These are phyloP conservation scores for Branchinecta lynchi DNA, from an alignment of 1,140 invertebrate species.

Conservation along the genomic window DNA sequence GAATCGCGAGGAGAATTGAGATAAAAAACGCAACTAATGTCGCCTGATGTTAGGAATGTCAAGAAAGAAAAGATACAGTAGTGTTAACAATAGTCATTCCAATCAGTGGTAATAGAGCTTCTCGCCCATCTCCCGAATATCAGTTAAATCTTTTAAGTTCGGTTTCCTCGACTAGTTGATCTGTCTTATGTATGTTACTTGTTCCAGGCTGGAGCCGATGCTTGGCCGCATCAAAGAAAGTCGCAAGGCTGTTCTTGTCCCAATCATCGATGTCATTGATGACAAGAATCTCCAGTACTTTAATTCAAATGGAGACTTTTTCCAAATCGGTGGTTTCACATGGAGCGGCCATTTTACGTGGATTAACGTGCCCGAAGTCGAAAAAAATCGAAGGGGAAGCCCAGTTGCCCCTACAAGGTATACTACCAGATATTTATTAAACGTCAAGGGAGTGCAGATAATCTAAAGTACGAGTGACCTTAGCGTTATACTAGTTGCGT, in stretches of 20 bases:
- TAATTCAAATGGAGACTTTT: constrained; percentile 40
- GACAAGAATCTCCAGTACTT: constrained; percentile 68
- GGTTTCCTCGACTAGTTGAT: no score
- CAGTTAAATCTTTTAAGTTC: no score
- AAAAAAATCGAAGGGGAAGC: constrained; percentile 42
- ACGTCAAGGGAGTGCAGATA: neutral
- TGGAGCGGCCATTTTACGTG: constrained; percentile 83
- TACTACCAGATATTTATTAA: neutral
- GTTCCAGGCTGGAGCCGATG: constrained; percentile 58
- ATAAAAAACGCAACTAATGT: no score
- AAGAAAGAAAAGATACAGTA: no score
- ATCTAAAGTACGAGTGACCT: no score
- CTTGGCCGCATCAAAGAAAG: constrained; percentile 66
- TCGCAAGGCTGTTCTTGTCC: constrained; percentile 59
- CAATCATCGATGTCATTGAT: constrained; percentile 82
- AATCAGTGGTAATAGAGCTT: no score
- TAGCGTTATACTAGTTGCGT: no score
- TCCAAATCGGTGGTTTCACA: constrained; percentile 69
- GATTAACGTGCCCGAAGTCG: constrained; percentile 59
- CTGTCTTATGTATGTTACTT: constrained; percentile 11
- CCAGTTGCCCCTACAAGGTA: constrained; percentile 30
- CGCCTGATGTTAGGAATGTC: no score
- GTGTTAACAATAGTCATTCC: no score
- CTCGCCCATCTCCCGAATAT: no score
- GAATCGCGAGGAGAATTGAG: no score